Conservation (phyloP, 2,888 invertebrate genomes). For the Electrophaes corylata region DNA sequence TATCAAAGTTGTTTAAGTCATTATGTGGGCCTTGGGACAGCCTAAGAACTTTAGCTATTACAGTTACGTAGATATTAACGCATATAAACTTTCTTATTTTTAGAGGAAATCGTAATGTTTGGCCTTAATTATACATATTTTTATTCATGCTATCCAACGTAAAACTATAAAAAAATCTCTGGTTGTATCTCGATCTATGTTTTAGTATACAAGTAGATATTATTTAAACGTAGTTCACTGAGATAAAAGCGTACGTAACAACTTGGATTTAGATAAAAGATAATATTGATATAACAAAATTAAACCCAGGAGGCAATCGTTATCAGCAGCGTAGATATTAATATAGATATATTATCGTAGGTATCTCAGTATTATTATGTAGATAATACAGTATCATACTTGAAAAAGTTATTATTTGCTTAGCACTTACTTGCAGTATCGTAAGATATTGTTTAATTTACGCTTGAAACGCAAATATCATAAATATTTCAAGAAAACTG, state of each 20-base stretch:
- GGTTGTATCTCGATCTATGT: not conserved
- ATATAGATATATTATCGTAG: not conserved
- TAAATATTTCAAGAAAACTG: conserved; percentile 16
- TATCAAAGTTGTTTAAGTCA: not conserved
- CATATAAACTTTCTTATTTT: no score
- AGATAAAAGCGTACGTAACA: no score
- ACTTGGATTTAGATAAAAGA: not conserved
- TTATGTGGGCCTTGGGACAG: not conserved
- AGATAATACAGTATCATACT: conserved; percentile 19
- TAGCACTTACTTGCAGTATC: conserved; percentile 14
- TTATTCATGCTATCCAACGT: no score
- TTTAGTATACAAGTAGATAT: not conserved
- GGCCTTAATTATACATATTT: no score
- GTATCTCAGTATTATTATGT: not conserved
- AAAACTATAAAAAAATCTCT: no score
- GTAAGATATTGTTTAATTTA: conserved; percentile 7
- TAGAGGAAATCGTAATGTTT: no score
- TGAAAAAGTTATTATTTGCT: conserved; percentile 14
- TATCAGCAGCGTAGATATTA: conserved; percentile 9
- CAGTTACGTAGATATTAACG: no score
- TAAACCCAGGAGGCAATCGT: not conserved
- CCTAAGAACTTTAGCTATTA: no score
- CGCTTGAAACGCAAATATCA: conserved; percentile 9
- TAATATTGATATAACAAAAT: not conserved
- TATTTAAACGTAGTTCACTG: not conserved